A percentile compares a stretch with the other conserved stretches of the same genome.
Conservation (phyloP, 2,888 invertebrate genomes). For the Xylophagus ater region DNA sequence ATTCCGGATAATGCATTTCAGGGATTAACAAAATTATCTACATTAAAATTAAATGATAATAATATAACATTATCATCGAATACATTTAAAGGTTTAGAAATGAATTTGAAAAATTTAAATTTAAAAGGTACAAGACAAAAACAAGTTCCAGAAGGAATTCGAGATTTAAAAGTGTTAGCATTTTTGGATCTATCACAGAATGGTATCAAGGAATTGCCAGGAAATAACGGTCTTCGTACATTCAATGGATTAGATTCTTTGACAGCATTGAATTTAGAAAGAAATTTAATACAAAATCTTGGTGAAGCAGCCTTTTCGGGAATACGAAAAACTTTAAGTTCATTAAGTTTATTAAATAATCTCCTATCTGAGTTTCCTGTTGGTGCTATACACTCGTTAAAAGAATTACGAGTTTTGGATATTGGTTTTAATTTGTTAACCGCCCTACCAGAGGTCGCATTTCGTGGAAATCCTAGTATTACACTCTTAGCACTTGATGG, state of each 20-base stretch:
- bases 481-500: conserved; percentile 83
- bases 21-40: conserved; percentile 60
- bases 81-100: conserved; percentile 70
- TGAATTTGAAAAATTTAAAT: conserved; percentile 75
- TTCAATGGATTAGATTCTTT: conserved; percentile 71
- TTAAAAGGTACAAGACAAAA: conserved; percentile 77
- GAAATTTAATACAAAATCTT: conserved; percentile 72
- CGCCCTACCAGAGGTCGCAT: conserved; percentile 67
- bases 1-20: conserved; percentile 68
- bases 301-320: conserved; percentile 67
- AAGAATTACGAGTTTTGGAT: conserved; percentile 76
- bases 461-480: conserved; percentile 69
- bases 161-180: conserved; percentile 65
- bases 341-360: conserved; percentile 80
- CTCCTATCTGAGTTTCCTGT: conserved; percentile 78
- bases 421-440: conserved; percentile 85
- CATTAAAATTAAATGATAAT: conserved; percentile 78
- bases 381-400: conserved; percentile 62
- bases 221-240: conserved; percentile 51
- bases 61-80: conserved; percentile 60
- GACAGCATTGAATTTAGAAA: conserved; percentile 67
- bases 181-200: conserved; percentile 86
- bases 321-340: conserved; percentile 70
- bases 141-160: conserved; percentile 65
- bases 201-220: conserved; percentile 69